phyloP scores from a whole-genome alignment of 2,113 vertebrate species.

The Aspidoscelis tigris region DNA sequence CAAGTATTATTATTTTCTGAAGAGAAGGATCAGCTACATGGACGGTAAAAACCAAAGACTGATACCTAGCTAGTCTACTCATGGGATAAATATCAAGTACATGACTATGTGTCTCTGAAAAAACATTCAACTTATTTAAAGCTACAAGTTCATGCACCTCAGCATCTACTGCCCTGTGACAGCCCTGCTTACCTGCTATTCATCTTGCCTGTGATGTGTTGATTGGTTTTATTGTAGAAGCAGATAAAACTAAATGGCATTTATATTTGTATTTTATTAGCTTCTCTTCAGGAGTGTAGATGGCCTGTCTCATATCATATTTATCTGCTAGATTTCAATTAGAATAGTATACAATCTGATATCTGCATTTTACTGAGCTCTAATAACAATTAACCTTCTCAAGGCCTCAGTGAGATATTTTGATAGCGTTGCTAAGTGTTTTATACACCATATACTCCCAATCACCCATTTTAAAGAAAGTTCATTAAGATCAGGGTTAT shows the following conservation, averaged over 20 bases:
- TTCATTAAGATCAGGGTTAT: not conserved
- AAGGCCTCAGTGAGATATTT: not conserved
- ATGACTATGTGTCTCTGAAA: too few species aligned
- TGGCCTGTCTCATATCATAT: not conserved
- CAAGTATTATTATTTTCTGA: not conserved
- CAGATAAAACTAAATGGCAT: not conserved
- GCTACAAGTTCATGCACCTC: too few species aligned
- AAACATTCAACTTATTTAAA: too few species aligned
- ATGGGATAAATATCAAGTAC: too few species aligned
- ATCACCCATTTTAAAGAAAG: not conserved
- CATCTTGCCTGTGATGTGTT: not conserved
- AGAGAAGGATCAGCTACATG: too few species aligned
- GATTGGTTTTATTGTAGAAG: not conserved
- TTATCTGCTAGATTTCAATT: slow-evolving; percentile 3
- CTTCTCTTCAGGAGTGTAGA: not conserved
- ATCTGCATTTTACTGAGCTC: not conserved
- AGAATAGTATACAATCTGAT: not conserved
- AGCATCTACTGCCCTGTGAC: too few species aligned
- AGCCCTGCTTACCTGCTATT: too few species aligned
- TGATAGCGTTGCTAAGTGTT: not conserved
- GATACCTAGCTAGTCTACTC: too few species aligned
- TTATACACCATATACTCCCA: not conserved
- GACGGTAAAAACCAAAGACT: too few species aligned
- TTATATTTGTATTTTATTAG: not conserved
- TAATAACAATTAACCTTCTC: not conserved